Evolutionary conservation across 2,888 invertebrate genomes (phyloP), one percentile per base, ranked within the genome.

Genomic region (Leuctra nigra): DNA sequence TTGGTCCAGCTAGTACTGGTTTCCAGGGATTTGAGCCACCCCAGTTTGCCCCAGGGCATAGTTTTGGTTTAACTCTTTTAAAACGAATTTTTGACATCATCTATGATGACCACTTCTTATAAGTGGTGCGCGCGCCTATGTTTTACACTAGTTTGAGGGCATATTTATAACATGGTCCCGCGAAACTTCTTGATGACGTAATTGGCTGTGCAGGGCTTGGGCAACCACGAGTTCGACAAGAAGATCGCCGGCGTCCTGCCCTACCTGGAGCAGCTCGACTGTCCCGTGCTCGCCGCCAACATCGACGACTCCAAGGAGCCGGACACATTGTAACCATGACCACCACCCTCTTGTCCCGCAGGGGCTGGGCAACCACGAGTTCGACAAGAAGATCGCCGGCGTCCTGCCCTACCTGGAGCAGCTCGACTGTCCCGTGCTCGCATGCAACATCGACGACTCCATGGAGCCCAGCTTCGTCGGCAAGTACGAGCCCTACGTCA

Each of bases 201-300:
- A n/a, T n/a, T n/a, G n/a, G n/a, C n/a, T n/a, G n/a, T n/a, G 14
- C 67, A 91, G 90, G 86, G 87, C 0, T 68, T 91, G 7, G 92
- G 91, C 1, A 91, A 91, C 70, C 91, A 93, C 65, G 92, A 92
- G 69, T 92, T 93, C 66, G 92, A 92, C 68, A 79, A 86, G 64
- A 82, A 80, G 2, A 73, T 91, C 1, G 79, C 72, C 7, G 90
- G 87, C 0, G 70, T 90, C 0, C 77, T 84, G 0, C 87, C 87
- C 0, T 91, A 87, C 68, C 67, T 92, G 38, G 69, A 81, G 63
- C 71, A 70, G 1, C 67, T 87, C 7, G 73, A 81, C 1, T 77
- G 85, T 0, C 81, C 86, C 0, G 80, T 89, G 68, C 70, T 92
- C 36, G 84, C 84, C 4, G 79, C 85, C 29, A 92, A 92, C 66